These are phyloP conservation scores for Hydropotes inermis DNA, from an alignment of 2,113 vertebrate species.

Conservation along the genomic window DNA sequence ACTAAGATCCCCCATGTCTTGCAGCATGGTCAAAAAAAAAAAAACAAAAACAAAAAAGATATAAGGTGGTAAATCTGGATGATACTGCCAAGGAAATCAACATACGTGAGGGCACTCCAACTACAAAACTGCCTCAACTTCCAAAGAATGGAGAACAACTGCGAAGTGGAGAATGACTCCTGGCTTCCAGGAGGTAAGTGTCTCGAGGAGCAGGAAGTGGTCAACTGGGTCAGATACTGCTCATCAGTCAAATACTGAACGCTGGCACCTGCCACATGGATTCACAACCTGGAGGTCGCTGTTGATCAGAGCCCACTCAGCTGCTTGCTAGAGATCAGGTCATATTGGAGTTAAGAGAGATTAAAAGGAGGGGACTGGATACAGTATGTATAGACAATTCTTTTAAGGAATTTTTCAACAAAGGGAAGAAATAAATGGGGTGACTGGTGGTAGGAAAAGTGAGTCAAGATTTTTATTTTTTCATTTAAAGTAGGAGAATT, in stretches of 20 bases:
- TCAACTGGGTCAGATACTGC: background rate
- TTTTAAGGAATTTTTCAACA: background rate
- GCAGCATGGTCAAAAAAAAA: background rate
- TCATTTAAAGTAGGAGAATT: background rate
- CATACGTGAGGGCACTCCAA: accelerated
- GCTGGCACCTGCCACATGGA: background rate
- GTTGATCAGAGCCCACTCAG: background rate
- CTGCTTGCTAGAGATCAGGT: background rate
- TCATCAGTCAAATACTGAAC: background rate
- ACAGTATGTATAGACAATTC: background rate
- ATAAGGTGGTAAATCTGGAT: background rate
- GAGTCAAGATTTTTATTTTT: background rate
- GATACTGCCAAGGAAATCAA: background rate
- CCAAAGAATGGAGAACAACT: background rate
- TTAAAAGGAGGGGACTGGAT: background rate
- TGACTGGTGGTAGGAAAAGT: background rate
- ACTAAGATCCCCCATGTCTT: background rate
- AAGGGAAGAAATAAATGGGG: background rate
- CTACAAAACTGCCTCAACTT: background rate
- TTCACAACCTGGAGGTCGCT: background rate
- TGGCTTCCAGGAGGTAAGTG: background rate
- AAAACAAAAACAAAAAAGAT: background rate
- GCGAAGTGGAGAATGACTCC: background rate
- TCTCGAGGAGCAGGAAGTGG: background rate
- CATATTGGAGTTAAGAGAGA: background rate